Evolutionary conservation across 1,140 invertebrate genomes (phyloP).

Genomic region (Brachionus koreanus): DNA sequence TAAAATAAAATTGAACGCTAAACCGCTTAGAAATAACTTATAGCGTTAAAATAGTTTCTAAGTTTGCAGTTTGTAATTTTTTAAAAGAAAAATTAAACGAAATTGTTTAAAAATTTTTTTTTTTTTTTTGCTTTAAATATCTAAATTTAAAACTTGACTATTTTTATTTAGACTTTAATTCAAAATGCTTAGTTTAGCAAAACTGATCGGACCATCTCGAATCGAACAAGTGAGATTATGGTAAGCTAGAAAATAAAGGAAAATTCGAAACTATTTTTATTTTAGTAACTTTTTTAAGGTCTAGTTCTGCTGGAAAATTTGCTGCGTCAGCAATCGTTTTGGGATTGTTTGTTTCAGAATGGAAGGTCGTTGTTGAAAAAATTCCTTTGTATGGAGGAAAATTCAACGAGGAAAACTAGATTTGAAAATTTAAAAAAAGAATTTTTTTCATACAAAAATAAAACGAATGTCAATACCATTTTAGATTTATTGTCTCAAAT

Average conservation of each 20-base stretch:
- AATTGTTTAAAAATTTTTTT: neutral
- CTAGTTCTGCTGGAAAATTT: conserved; percentile 2
- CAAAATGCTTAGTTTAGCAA: conserved; percentile 10
- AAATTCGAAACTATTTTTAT: conserved; percentile 11
- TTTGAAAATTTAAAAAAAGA: neutral
- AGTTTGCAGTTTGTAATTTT: neutral
- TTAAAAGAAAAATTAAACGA: too few relatives aligned
- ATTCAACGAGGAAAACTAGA: conserved; percentile 36
- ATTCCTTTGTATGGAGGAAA: conserved; percentile 39
- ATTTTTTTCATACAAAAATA: neutral
- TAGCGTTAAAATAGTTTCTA: neutral
- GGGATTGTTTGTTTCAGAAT: conserved; percentile 29
- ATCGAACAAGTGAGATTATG: conserved; percentile 36
- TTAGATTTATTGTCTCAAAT: neutral
- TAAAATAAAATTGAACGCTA: neutral
- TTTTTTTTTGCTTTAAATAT: neutral
- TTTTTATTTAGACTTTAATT: neutral
- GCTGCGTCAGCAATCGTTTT: conserved; percentile 16
- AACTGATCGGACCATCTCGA: neutral
- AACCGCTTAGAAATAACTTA: neutral
- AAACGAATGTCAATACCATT: conserved; percentile 31
- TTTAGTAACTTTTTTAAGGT: neutral
- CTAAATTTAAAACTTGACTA: neutral
- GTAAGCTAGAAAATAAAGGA: neutral
- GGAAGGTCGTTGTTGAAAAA: conserved; percentile 34